Conservation (phyloP, 1,140 invertebrate genomes). For the Chironomus striatipennis region DNA sequence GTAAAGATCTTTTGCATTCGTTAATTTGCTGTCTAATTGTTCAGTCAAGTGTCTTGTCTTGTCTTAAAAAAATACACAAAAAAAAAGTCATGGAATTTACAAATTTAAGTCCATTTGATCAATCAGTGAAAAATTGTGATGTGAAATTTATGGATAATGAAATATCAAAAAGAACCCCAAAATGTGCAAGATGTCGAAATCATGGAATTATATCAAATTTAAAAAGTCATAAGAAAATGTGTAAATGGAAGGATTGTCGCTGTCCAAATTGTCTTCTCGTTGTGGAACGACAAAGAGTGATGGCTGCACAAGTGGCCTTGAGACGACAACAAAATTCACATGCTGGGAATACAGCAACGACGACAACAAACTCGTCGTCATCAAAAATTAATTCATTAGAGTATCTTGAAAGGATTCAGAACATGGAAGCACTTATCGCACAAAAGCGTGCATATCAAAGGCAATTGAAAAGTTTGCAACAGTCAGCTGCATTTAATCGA, state of each 20-base stretch:
- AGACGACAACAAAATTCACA: conserved; percentile 55
- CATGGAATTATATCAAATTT: conserved; percentile 82
- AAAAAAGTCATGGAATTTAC: conserved; percentile 2
- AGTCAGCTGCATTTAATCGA: conserved; percentile 40
- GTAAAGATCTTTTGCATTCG: not conserved
- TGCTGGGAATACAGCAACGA: conserved; percentile 30
- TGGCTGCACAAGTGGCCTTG: conserved; percentile 75
- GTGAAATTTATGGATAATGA: conserved; percentile 1
- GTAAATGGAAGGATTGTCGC: conserved; percentile 68
- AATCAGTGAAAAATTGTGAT: not conserved
- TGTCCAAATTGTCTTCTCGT: conserved; percentile 82
- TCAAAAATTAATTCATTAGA: conserved; percentile 26
- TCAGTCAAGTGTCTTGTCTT: not conserved
- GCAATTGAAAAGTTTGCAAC: conserved; percentile 49
- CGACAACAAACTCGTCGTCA: conserved; percentile 28
- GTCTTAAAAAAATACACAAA: not conserved
- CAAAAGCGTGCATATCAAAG: conserved; percentile 51
- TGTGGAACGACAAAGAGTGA: conserved; percentile 76
- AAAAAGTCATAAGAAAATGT: conserved; percentile 76
- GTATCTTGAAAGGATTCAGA: conserved; percentile 27
- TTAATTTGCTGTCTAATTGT: not conserved
- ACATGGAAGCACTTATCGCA: conserved; percentile 43
- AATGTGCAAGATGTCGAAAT: conserved; percentile 81
- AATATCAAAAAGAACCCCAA: conserved; percentile 53
- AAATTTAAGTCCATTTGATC: not conserved